Base-by-base conservation (phyloP, 2,797 vertebrate species). In the Neoniphon sammara region DNA sequence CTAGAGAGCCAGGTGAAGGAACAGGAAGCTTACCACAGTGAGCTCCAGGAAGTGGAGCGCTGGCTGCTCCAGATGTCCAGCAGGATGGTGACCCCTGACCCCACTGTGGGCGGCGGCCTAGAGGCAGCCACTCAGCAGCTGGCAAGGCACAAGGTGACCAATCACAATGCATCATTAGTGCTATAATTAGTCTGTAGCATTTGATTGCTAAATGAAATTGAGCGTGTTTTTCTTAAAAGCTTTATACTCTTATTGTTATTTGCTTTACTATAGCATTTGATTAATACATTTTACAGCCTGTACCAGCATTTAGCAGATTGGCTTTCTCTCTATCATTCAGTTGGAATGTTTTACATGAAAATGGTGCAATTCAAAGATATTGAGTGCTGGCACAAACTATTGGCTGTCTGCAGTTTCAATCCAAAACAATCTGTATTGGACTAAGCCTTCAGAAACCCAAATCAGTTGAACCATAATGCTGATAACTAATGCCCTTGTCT, bases 21-120 rank as follows among this genome's bases (percentile, higher is more conserved):
- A 76, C 98, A 99, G 30, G 98, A 98, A 82, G 92, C 89, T 23
- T 99, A 99, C 82, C 96, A 97, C 23, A 93, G 90, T 9, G 95
- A 97, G 77, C 95, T 98, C n/a, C 98, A 99, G 87, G 97, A 98
- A 84, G 96, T 96, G 8, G 98, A 99, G 64, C 97, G 95, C 60
- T 99, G 98, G 97, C 93, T 99, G 63, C 92, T 99, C 27, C 97
- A 98, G 89, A 99, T 99, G 96, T 98, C 98, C 11, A 95, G 96
- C 92, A 93, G 96, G 76, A 93, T 99, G 93, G 95, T 97, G 86
- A 96, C 95, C 4, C 95, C 96, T 15, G 96, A 97, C 75, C 94
- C 97, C 12, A 87, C 95, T 75, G 95, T 96, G 82, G 94, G 89
- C 2, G 92, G 92, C 59, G 96, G 78, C 84, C 91, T 99, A 56